phyloP scores from a whole-genome alignment of 2,888 invertebrate species.

The Cantharis rufa region DNA sequence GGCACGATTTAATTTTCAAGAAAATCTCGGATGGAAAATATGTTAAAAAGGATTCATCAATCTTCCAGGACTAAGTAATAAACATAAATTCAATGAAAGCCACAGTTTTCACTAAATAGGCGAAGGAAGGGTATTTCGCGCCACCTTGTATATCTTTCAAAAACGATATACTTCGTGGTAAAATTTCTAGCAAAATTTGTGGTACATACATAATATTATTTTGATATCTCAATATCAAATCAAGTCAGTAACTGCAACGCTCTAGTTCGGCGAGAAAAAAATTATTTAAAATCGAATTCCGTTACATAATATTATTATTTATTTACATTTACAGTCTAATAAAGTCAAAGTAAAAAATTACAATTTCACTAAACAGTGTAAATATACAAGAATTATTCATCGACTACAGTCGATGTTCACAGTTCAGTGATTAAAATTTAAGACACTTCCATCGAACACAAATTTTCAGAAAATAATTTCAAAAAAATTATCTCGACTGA shows the following conservation, averaged over 20 bases:
- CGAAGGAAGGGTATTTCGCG: too few relatives aligned
- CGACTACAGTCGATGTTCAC: too few relatives aligned
- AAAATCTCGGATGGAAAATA: too few relatives aligned
- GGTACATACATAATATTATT: too few relatives aligned
- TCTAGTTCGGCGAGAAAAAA: slow-evolving; percentile 6
- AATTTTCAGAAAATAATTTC: neutral
- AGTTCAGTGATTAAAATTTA: neutral
- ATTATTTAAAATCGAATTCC: neutral
- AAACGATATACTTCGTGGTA: too few relatives aligned
- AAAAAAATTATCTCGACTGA: neutral
- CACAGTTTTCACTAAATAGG: too few relatives aligned
- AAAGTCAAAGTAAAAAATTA: slow-evolving; percentile 10
- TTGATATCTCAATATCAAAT: neutral
- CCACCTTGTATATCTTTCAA: too few relatives aligned
- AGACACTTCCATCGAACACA: neutral
- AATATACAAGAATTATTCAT: neutral
- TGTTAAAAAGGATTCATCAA: too few relatives aligned
- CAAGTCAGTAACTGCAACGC: slow-evolving; percentile 6
- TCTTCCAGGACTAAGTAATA: too few relatives aligned
- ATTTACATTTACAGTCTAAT: slow-evolving; percentile 26
- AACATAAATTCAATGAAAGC: too few relatives aligned
- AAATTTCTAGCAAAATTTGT: too few relatives aligned
- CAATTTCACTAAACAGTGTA: neutral
- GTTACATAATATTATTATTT: slow-evolving; percentile 16
- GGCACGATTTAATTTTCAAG: too few relatives aligned